A percentile compares a stretch with the other conserved stretches of the same genome.
These are phyloP conservation scores for Paracentrotus lividus DNA, from an alignment of 53 echinoderm and acorn worm genomes.

Conservation along the genomic window DNA sequence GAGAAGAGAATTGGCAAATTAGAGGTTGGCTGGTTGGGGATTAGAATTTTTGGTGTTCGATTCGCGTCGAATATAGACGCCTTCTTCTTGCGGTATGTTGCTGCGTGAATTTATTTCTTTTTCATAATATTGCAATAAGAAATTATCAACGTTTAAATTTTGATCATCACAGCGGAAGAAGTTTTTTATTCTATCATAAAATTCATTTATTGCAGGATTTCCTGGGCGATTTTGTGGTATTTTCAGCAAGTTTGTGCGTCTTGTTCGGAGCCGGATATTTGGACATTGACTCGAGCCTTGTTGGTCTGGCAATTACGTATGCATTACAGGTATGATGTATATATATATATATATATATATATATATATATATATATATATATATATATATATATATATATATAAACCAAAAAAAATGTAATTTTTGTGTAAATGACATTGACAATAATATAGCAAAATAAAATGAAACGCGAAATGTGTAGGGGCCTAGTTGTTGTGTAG, in stretches of 20 bases:
- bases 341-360: background rate
- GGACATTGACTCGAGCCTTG: constrained; percentile 76
- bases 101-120: background rate
- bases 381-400: too few relatives aligned
- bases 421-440: too few relatives aligned
- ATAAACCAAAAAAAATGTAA: too few relatives aligned
- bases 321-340: constrained; percentile 18
- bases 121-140: too few relatives aligned
- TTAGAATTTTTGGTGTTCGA: too few relatives aligned
- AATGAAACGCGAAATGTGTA: too few relatives aligned
- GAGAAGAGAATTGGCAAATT: too few relatives aligned
- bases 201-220: constrained; percentile 70
- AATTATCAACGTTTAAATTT: too few relatives aligned
- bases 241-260: constrained; percentile 71
- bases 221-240: constrained; percentile 74
- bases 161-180: background rate
- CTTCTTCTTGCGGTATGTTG: background rate
- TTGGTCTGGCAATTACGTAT: constrained; percentile 77
- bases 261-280: constrained; percentile 72
- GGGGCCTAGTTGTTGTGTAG: too few relatives aligned
- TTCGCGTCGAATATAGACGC: background rate
- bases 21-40: too few relatives aligned
- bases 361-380: too few relatives aligned
- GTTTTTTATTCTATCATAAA: background rate
- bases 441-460: too few relatives aligned